These are phyloP conservation scores for Agapetus fuscipes DNA, from an alignment of 2,888 invertebrate genomes.

Conservation along the genomic window DNA sequence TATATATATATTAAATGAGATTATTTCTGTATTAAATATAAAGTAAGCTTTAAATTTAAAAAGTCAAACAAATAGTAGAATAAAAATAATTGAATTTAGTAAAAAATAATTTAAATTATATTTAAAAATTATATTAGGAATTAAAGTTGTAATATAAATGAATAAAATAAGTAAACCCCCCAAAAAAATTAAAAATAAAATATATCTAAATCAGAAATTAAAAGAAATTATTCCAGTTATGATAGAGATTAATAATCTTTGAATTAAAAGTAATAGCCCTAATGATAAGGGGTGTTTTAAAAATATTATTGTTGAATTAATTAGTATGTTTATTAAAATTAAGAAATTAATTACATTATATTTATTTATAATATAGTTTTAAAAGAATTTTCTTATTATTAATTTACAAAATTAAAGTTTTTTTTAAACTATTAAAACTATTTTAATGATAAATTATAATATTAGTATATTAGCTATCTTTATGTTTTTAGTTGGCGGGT, in stretches of 20 bases:
- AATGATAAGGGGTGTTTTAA: slow-evolving; percentile 44
- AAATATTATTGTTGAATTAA: slow-evolving; percentile 34
- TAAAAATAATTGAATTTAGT: slow-evolving; percentile 24
- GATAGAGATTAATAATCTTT: slow-evolving; percentile 42
- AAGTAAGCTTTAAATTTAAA: slow-evolving; percentile 27
- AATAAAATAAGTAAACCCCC: slow-evolving; percentile 56
- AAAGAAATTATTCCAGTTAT: slow-evolving; percentile 38
- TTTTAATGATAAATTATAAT: slow-evolving; percentile 36
- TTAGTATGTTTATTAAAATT: slow-evolving; percentile 25
- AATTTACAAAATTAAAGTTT: slow-evolving; percentile 62
- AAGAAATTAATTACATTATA: background rate
- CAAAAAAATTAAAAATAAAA: slow-evolving; percentile 52
- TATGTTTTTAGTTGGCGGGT: slow-evolving; percentile 41
- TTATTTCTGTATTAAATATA: slow-evolving; percentile 31
- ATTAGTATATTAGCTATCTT: slow-evolving; percentile 34
- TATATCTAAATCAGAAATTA: slow-evolving; percentile 51
- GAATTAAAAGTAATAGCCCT: slow-evolving; percentile 43
- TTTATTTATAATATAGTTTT: background rate
- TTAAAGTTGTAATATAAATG: slow-evolving; percentile 53
- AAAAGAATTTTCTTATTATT: slow-evolving; percentile 38
- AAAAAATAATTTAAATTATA: slow-evolving; percentile 29
- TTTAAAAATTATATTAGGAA: slow-evolving; percentile 50
- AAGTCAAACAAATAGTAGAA: slow-evolving; percentile 24
- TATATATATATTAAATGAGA: slow-evolving; percentile 25
- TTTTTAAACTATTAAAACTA: slow-evolving; percentile 57